Conservation (phyloP, 2,113 vertebrate genomes). For the Apodemus sylvaticus region DNA sequence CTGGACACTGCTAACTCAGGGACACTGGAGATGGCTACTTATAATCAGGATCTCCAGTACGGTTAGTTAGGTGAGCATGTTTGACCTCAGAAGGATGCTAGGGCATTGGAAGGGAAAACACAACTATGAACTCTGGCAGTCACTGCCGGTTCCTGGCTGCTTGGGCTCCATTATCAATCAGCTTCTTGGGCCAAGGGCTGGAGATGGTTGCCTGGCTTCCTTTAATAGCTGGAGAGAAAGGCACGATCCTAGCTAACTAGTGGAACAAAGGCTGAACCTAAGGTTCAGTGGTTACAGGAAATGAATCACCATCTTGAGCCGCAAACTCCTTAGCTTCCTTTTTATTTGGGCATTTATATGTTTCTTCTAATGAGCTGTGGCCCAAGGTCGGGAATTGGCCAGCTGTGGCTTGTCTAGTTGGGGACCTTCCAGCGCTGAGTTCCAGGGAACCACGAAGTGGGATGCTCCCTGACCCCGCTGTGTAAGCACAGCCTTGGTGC, state of each 20-base stretch:
- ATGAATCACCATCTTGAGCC: background rate
- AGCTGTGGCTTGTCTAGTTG: background rate
- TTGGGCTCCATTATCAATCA: background rate
- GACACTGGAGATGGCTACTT: background rate
- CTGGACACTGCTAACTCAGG: background rate
- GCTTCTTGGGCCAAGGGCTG: background rate
- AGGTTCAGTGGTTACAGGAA: background rate
- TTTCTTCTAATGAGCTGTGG: background rate
- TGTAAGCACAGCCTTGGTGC: background rate
- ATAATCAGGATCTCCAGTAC: background rate
- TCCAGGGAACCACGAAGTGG: background rate
- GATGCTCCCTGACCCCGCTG: background rate
- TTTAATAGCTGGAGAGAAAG: background rate
- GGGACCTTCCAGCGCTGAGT: background rate
- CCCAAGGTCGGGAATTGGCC: background rate
- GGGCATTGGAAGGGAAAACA: background rate
- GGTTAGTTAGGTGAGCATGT: background rate
- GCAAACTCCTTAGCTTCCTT: background rate
- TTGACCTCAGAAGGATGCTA: background rate
- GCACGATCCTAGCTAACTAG: background rate
- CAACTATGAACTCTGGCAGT: background rate
- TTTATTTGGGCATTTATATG: background rate
- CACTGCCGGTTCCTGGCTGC: background rate
- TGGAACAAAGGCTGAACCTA: background rate
- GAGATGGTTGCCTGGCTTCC: background rate